Percentiles rank a stretch among this genome's conserved stretches.
Evolutionary conservation across 2,797 vertebrate genomes (phyloP).

Genomic region (Tokudaia muenninki): DNA sequence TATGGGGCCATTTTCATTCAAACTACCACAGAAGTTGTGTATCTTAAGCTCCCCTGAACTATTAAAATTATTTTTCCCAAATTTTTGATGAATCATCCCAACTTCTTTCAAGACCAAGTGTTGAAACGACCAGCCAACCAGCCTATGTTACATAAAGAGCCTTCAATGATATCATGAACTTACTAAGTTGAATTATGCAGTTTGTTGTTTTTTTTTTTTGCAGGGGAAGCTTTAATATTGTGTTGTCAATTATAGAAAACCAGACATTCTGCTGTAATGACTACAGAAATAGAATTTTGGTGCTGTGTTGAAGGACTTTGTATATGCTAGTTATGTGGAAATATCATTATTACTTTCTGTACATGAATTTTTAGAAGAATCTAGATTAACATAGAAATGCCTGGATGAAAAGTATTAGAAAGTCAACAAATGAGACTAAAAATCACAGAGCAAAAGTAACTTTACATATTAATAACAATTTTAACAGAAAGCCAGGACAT

Average conservation of each 20-base stretch:
- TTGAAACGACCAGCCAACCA: not conserved
- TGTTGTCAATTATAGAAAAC: constrained; percentile 11
- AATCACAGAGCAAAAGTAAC: not conserved
- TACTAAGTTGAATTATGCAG: constrained; percentile 30
- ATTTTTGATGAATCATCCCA: not conserved
- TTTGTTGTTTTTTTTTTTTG: constrained; percentile 39
- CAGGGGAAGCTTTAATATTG: constrained; percentile 22
- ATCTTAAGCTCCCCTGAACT: constrained; percentile 44
- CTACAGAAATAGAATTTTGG: constrained; percentile 51
- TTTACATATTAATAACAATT: not conserved
- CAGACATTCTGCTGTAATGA: constrained; percentile 20
- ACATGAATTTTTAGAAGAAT: not conserved
- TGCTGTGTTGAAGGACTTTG: constrained; percentile 50
- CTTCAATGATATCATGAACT: not conserved
- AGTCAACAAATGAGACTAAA: not conserved
- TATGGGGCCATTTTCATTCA: not conserved
- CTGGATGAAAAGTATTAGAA: not conserved
- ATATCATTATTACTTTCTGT: constrained; percentile 32
- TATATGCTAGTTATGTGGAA: not conserved
- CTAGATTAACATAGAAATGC: constrained; percentile 34
- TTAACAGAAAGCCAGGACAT: not conserved
- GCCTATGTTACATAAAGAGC: constrained; percentile 11
- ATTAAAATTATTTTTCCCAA: constrained; percentile 33
- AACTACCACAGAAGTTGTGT: not conserved
- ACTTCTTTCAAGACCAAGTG: not conserved